A percentile compares a stretch with the other conserved stretches of the same genome.
These are phyloP conservation scores for Orgyia antiqua DNA, from an alignment of 2,888 invertebrate species.

Conservation along the genomic window DNA sequence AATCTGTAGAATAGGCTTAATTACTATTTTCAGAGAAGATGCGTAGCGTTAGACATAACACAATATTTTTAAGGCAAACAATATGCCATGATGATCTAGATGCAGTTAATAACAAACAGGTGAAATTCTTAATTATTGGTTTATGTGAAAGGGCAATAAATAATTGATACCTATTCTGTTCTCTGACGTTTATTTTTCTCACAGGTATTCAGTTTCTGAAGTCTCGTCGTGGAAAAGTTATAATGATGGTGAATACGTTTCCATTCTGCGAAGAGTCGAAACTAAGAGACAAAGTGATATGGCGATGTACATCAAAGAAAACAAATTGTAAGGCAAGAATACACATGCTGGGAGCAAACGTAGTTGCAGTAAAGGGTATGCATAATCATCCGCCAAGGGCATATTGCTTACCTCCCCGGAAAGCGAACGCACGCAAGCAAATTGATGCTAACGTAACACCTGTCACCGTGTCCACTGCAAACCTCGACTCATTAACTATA, in stretches of 20 bases:
- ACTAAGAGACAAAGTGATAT: slow-evolving; percentile 70
- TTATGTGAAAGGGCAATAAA: slow-evolving; percentile 8
- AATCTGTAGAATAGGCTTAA: too few relatives aligned
- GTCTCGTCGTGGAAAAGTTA: slow-evolving; percentile 71
- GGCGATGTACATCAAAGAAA: slow-evolving; percentile 75
- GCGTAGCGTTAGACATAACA: too few relatives aligned
- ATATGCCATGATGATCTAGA: too few relatives aligned
- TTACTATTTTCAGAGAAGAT: too few relatives aligned
- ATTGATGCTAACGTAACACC: slow-evolving; percentile 20
- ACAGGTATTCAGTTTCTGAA: slow-evolving; percentile 73
- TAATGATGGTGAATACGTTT: slow-evolving; percentile 76
- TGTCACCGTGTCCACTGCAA: slow-evolving; percentile 14
- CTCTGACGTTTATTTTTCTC: slow-evolving; percentile 50
- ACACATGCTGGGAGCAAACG: slow-evolving; percentile 67
- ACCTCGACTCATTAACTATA: slow-evolving; percentile 20
- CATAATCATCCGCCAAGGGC: slow-evolving; percentile 72
- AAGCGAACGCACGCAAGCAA: slow-evolving; percentile 32
- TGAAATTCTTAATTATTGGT: too few relatives aligned
- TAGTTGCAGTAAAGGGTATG: slow-evolving; percentile 73
- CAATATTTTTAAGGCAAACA: too few relatives aligned
- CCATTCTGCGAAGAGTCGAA: slow-evolving; percentile 76
- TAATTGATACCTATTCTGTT: slow-evolving; percentile 12
- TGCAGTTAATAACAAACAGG: too few relatives aligned
- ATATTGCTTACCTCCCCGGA: slow-evolving; percentile 39
- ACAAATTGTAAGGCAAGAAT: slow-evolving; percentile 74